Percentiles rank a stretch among this genome's conserved stretches.
These are phyloP conservation scores for Odontothrips loti DNA, from an alignment of 2,888 invertebrate genomes.

Conservation along the genomic window DNA sequence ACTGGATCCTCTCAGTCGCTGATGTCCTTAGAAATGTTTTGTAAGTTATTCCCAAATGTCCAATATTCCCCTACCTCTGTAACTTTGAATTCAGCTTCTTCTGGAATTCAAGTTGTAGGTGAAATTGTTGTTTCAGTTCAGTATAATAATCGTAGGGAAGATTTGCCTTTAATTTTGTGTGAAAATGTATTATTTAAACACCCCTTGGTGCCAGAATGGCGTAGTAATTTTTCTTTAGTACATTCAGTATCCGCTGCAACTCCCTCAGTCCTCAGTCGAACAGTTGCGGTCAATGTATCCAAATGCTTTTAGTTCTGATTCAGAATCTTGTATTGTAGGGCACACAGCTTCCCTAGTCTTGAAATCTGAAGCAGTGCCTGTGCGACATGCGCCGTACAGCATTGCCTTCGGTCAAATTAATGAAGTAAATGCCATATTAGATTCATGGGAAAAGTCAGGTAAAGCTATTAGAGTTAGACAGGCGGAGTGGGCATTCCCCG, in stretches of 20 bases:
- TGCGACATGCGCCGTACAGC: slow-evolving; percentile 29
- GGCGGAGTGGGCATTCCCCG: slow-evolving; percentile 35
- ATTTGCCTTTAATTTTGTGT: too few relatives aligned
- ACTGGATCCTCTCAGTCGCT: too few relatives aligned
- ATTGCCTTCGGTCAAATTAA: slow-evolving; percentile 31
- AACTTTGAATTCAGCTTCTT: too few relatives aligned
- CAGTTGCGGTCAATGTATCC: not conserved
- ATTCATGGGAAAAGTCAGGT: slow-evolving; percentile 7
- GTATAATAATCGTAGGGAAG: too few relatives aligned
- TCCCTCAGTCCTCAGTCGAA: not conserved
- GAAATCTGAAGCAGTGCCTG: slow-evolving; percentile 31
- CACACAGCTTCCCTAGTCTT: slow-evolving; percentile 9
- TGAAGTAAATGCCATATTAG: slow-evolving; percentile 24
- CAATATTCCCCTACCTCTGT: too few relatives aligned
- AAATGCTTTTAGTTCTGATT: not conserved
- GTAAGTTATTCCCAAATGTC: too few relatives aligned
- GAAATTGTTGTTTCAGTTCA: too few relatives aligned
- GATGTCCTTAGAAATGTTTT: too few relatives aligned
- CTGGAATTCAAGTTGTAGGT: not conserved
- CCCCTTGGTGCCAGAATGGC: not conserved
- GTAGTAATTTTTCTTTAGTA: not conserved
- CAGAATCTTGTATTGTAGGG: not conserved
- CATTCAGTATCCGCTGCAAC: not conserved
- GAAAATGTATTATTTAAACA: not conserved
- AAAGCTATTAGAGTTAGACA: slow-evolving; percentile 25